Percentiles rank a stretch among this genome's conserved stretches.
phyloP scores from a whole-genome alignment of 2,888 invertebrate genomes.

The Calameuta filiformis region DNA sequence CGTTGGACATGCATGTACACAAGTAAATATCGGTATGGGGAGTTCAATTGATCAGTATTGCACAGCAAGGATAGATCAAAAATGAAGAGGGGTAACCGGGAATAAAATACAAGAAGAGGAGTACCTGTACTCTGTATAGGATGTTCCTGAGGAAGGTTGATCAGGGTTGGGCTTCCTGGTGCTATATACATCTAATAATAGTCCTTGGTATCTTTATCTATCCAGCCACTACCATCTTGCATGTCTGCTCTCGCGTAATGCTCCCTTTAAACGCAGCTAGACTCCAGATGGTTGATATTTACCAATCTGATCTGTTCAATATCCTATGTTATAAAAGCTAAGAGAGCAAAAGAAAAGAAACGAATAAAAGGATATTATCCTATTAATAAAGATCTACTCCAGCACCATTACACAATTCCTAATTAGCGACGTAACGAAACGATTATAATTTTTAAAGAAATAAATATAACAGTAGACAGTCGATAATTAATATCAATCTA shows the following conservation, averaged over 20 bases:
- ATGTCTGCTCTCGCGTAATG: constrained; percentile 4
- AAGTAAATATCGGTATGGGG: not conserved
- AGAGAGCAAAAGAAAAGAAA: not conserved
- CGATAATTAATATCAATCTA: not conserved
- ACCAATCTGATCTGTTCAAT: not conserved
- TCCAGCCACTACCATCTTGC: constrained; percentile 20
- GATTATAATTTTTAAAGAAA: not conserved
- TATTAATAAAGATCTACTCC: not conserved
- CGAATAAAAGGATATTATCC: not conserved
- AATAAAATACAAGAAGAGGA: constrained; percentile 9
- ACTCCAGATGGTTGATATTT: constrained; percentile 17
- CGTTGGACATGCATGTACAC: not conserved
- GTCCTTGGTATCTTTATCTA: constrained; percentile 37
- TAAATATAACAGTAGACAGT: not conserved
- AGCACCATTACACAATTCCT: not conserved
- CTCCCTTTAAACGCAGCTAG: not conserved
- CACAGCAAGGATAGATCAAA: not conserved
- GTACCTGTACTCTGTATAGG: not conserved
- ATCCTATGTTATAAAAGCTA: not conserved
- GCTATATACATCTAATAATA: constrained; percentile 45
- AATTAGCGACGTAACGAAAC: not conserved
- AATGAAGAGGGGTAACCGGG: not conserved
- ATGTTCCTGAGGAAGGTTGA: not conserved
- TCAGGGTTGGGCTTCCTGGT: constrained; percentile 32
- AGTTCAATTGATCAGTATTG: not conserved